These are phyloP conservation scores for Galemys pyrenaicus DNA, from an alignment of 2,113 vertebrate species.

Conservation along the genomic window DNA sequence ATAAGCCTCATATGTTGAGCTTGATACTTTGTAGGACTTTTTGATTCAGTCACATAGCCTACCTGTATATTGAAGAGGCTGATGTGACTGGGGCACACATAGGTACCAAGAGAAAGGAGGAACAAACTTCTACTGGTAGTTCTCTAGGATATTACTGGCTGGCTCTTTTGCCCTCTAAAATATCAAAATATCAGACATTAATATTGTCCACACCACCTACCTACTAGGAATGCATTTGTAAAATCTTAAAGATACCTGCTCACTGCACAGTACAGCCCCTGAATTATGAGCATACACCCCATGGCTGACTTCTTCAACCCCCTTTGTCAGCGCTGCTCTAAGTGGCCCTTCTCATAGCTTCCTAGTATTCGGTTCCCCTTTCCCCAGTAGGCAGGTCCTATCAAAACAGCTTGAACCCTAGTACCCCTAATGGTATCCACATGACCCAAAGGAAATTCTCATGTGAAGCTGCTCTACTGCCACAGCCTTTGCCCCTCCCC, in stretches of 20 bases:
- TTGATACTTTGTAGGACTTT: not conserved
- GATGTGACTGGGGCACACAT: not conserved
- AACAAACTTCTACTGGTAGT: not conserved
- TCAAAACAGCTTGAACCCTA: not conserved
- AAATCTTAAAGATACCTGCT: not conserved
- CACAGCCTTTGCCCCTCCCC: not conserved
- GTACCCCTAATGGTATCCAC: not conserved
- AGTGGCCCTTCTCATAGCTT: not conserved
- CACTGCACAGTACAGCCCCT: not conserved
- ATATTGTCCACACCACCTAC: not conserved
- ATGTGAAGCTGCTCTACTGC: not conserved
- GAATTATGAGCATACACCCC: not conserved
- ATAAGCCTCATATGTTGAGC: not conserved
- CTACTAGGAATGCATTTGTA: not conserved
- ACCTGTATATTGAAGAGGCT: not conserved
- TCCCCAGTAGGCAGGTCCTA: not conserved
- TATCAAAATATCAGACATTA: not conserved
- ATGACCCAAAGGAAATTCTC: not conserved
- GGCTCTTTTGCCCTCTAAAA: not conserved
- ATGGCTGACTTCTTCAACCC: not conserved
- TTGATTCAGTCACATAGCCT: not conserved
- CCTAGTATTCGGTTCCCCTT: not conserved
- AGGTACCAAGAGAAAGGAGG: not conserved
- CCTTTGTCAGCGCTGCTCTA: not conserved
- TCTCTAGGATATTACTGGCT: not conserved